Evolutionary conservation across 2,113 vertebrate species (phyloP).

Genomic region (Pantherophis guttatus): DNA sequence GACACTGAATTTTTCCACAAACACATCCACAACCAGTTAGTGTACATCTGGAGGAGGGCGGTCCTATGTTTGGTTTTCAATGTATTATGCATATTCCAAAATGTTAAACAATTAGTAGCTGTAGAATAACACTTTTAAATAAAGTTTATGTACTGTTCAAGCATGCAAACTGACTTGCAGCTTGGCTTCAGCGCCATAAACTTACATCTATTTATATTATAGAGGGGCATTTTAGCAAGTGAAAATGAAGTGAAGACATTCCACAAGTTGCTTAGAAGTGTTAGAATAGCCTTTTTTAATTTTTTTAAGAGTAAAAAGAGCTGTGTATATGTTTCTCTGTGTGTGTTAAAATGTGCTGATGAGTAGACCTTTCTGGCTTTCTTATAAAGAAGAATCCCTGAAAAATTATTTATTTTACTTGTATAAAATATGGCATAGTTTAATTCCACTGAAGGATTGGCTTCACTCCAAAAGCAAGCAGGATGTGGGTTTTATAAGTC

Average conservation of each 20-base stretch:
- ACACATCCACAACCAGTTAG: background rate
- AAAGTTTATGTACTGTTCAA: background rate
- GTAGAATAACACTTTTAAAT: background rate
- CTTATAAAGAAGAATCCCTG: slow-evolving; percentile 1
- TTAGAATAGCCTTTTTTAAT: background rate
- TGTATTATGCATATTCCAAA: background rate
- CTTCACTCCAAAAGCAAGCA: slow-evolving; percentile 12
- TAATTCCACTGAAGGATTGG: slow-evolving; percentile 15
- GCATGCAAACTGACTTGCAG: background rate
- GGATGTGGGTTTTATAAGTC: background rate
- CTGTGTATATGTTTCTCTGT: background rate
- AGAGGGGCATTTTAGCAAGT: background rate
- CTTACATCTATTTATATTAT: background rate
- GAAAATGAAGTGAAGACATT: background rate
- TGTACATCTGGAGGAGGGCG: background rate
- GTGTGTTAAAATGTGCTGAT: background rate
- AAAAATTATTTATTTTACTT: slow-evolving; percentile 20
- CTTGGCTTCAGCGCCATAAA: background rate
- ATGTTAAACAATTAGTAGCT: background rate
- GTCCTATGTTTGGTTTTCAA: background rate
- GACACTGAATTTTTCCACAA: background rate
- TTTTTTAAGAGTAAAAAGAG: background rate
- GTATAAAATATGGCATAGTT: slow-evolving; percentile 7
- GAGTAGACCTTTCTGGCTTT: slow-evolving; percentile 1
- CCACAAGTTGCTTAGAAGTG: background rate